Evolutionary conservation across 2,797 vertebrate species (phyloP), one percentile per base, ranked within the genome.

Genomic region (Neostethus bicornis): DNA sequence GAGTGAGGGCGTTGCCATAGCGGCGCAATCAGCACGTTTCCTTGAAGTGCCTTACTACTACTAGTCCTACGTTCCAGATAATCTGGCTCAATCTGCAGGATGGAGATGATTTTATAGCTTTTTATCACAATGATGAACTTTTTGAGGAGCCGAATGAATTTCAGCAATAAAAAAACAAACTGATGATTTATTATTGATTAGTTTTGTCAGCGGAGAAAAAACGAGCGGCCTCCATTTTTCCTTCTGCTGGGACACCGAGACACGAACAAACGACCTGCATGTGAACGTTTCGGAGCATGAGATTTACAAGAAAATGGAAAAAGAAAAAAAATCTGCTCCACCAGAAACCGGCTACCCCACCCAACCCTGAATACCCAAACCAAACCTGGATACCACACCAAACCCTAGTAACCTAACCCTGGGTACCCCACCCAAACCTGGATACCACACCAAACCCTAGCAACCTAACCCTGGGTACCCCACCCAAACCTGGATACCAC

Each of bases 21-120:
- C 80, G 79, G 85, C 28, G 75, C 73, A 77, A 56, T 72, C 66
- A n/a, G n/a, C 76, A 89, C 85, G 85, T 83, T 90, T 77, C 89
- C 90, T 89, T 85, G 84, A 93, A 95, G 96, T 98, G 96, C 96
- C 96, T 98, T 98, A 95, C 94, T 97, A 95, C 94, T 97, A 96
- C 96, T 96, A 82, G 79, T 80, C 70, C 73, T 14, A 70, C 75
- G 64, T 71, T 72, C 51, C 49, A 53, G 78, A 51, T 93, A 92
- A 86, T 90, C 87, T 86, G 82, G 85, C 77, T 85, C 86, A 61
- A 76, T 61, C 67, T 61, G 56, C 78, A 81, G 73, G 83, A 77
- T 79, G 90, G 83, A 92, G 87, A 87, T 79, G 81, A 86, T 82
- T 92, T 91, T 89, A 84, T 84, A 90, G 88, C 85, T 86, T 91